Base-by-base conservation (phyloP, 2,888 invertebrate species). In the Erynnis tages region DNA sequence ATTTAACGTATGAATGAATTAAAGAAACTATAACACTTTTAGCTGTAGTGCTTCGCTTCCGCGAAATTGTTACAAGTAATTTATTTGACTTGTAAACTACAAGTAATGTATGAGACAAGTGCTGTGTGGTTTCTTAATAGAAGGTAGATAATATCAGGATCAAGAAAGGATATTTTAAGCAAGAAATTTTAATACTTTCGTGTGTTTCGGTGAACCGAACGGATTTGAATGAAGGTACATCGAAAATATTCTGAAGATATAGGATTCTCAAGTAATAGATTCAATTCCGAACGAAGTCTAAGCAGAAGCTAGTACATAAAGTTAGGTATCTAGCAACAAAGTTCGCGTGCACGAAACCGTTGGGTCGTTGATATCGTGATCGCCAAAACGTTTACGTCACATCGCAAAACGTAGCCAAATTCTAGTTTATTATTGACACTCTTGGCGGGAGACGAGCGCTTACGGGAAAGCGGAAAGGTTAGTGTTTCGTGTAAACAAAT, bases 391-490 rank as follows among this genome's bases (percentile, higher is more conserved):
- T 32, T 23, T 32, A 34, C 45, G 45, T 45, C 45, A 45, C 45
- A 8, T 14, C 14, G 13, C 23, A 45, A 25, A 45, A 35, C 45
- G 23, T 25, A 45, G 45, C 45, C 45, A 45, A 45, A 34, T 25
- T 23, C 10, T 32, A 34, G 44, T 45, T 45, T 45, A 45, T 45
- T 34, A 45, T 34, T 45, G 44, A 32, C 44, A 4, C 23, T 19
- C 14, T 41, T 29, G 41, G 41, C 19, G 32, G 21, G 21, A 14
- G 7, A 19, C 8, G 13, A 5, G 14, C 32, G 23, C 32, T 32
- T 45, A 23, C 17, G 14, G 6, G 32, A 45, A 11, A 13, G 2
- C 2, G 0, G 19, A n/a, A 30, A 16, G 17, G n/a, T 19, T 41
- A 2, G n/a, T 29, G 7, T 16, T 16, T 27, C 7, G 17, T 13